phyloP scores from a whole-genome alignment of 2,888 invertebrate species.

The Melanargia galathea region DNA sequence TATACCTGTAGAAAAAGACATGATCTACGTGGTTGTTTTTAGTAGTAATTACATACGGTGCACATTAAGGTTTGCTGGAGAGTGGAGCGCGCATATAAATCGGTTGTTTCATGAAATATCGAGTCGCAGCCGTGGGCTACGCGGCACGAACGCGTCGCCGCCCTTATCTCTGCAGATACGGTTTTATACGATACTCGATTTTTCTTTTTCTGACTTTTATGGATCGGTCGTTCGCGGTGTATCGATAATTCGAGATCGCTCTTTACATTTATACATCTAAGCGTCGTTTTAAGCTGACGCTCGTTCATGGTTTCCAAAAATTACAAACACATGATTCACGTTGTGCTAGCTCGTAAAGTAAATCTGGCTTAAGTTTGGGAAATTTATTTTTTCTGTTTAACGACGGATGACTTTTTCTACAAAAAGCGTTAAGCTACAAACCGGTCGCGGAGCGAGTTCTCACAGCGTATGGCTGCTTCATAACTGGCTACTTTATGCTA shows the following conservation, averaged over 20 bases:
- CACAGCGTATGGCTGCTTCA: conserved; percentile 66
- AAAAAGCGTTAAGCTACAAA: conserved; percentile 69
- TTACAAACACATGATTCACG: conserved; percentile 31
- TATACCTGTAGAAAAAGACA: conserved; percentile 6
- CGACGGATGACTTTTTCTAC: conserved; percentile 58
- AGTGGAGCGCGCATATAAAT: conserved; percentile 79
- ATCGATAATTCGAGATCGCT: conserved; percentile 74
- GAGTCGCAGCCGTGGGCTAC: conserved; percentile 76
- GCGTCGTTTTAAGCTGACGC: conserved; percentile 29
- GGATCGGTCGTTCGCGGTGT: conserved; percentile 76
- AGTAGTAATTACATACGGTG: conserved; percentile 71
- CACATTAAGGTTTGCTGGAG: conserved; percentile 73
- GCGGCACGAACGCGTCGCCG: conserved; percentile 66
- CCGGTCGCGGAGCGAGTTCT: conserved; percentile 67
- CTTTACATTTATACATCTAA: conserved; percentile 41
- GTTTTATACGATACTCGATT: conserved; percentile 77
- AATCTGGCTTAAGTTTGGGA: conserved; percentile 40
- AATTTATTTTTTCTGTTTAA: conserved; percentile 43
- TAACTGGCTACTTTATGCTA: conserved; percentile 79
- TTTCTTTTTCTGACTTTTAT: conserved; percentile 78
- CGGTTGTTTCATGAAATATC: conserved; percentile 79
- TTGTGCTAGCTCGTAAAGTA: conserved; percentile 39
- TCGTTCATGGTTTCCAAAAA: conserved; percentile 30
- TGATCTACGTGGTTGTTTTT: conserved; percentile 43
- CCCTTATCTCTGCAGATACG: conserved; percentile 76